Evolutionary conservation across 1,140 invertebrate species (phyloP), one percentile per base, ranked within the genome.

Genomic region (Stratiolaelaps scimitus): DNA sequence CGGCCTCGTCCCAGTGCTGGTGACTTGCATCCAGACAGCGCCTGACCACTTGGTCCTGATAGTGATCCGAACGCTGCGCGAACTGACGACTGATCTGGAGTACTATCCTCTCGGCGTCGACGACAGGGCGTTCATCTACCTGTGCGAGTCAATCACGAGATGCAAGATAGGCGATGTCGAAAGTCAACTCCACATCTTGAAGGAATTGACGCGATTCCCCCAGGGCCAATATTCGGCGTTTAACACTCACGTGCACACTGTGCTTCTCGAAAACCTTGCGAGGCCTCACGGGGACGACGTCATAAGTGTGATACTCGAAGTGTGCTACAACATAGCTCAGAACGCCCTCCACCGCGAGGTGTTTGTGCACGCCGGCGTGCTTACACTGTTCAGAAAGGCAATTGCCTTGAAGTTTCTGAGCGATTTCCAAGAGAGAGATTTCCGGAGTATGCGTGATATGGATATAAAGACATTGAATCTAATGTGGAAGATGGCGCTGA

Each of bases 1-100:
- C 26, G 53, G 53, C 53, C 34, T 60, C 23, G 53, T 60, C 4
- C 53, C 53, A 17, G 34, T 34, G 53, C 2, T 60, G 15, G 26
- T 60, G 53, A 29, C 53, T 17, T 60, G 53, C 34, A 34, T 60
- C 15, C 15, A 34, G 15, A 60, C 53, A 2, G 53, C 53, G 34
- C 53, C 53, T 15, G 1, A 15, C 6, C 26, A 60, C 2, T 23
- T 26, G 15, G 17, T 26, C 6, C n/a, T 15, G 23, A 17, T 26
- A 2, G 53, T 60, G 15, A 15, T 60, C 2, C 13, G 10, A 2
- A 26, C 34, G 13, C 53, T 60, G 17, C 53, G 53, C 17, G 53
- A 60, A 26, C 6, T 60, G 26, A 15, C 34, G 26, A 60, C 10
- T 23, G 23, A 60, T 10, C 20, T 60, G 1, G 10, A 15, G 1